A percentile compares a stretch with the other conserved stretches of the same genome.
These are phyloP conservation scores for Grallaria varia DNA, from an alignment of 2,113 vertebrate genomes.

Conservation along the genomic window DNA sequence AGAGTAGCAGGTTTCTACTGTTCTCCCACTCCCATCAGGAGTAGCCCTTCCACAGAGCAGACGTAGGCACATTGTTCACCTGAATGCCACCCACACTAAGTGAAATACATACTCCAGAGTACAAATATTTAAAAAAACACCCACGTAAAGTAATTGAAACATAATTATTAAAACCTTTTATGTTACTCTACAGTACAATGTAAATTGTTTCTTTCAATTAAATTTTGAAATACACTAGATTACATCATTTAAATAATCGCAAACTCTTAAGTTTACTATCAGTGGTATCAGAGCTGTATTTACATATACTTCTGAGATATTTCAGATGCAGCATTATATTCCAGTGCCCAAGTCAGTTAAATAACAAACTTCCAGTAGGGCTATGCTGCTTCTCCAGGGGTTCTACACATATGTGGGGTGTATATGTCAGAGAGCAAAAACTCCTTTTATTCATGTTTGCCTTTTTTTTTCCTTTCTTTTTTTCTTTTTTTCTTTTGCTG, in stretches of 20 bases:
- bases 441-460: not conserved
- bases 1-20: not conserved
- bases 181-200: slow-evolving; percentile 64
- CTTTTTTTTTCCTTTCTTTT: not conserved
- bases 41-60: not conserved
- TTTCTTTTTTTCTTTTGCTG: not conserved
- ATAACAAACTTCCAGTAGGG: not conserved
- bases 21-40: not conserved
- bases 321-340: slow-evolving; percentile 26
- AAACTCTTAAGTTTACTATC: slow-evolving; percentile 39
- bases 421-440: not conserved
- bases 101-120: not conserved
- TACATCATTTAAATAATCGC: slow-evolving; percentile 66
- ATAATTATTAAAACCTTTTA: slow-evolving; percentile 70
- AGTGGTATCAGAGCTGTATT: slow-evolving; percentile 42
- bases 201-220: slow-evolving; percentile 55
- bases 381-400: slow-evolving; percentile 17
- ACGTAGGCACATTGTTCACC: not conserved
- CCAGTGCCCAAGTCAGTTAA: slow-evolving; percentile 12
- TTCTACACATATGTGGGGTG: not conserved
- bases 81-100: not conserved
- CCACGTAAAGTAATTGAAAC: slow-evolving; percentile 30
- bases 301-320: slow-evolving; percentile 47
- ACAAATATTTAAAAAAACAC: not conserved
- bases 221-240: slow-evolving; percentile 66